These are phyloP conservation scores for Scomber scombrus DNA, from an alignment of 2,113 vertebrate species.

Conservation along the genomic window DNA sequence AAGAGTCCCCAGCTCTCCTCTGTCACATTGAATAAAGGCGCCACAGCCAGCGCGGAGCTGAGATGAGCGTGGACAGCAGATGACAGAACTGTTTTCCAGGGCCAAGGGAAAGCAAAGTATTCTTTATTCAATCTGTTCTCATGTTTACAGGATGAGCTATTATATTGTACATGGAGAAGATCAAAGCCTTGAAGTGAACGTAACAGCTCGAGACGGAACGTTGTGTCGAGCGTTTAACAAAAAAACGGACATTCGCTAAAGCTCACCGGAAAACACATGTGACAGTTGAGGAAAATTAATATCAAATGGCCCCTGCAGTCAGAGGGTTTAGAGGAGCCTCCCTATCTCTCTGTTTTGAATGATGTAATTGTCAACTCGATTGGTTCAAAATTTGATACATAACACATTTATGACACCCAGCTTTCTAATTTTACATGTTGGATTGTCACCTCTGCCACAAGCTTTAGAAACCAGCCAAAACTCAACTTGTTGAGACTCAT, in stretches of 20 bases:
- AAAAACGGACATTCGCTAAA: slow-evolving; percentile 38
- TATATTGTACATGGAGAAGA: slow-evolving; percentile 69
- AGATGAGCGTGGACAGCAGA: slow-evolving; percentile 84
- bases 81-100: slow-evolving; percentile 83
- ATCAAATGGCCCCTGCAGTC: slow-evolving; percentile 33
- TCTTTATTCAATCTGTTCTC: slow-evolving; percentile 84
- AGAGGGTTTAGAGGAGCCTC: slow-evolving; percentile 26
- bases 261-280: slow-evolving; percentile 17
- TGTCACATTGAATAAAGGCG: slow-evolving; percentile 86
- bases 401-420: slow-evolving; percentile 40
- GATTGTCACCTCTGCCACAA: slow-evolving; percentile 24
- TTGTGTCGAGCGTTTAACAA: slow-evolving; percentile 36
- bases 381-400: slow-evolving; percentile 41
- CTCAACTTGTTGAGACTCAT: slow-evolving; percentile 38
- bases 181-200: slow-evolving; percentile 54
- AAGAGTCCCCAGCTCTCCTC: slow-evolving; percentile 85
- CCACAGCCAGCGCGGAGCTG: slow-evolving; percentile 60
- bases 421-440: slow-evolving; percentile 54
- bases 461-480: slow-evolving; percentile 20
- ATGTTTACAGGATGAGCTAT: slow-evolving; percentile 82
- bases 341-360: slow-evolving; percentile 46
- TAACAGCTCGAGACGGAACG: slow-evolving; percentile 37
- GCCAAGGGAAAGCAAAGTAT: slow-evolving; percentile 80
- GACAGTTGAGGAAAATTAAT: slow-evolving; percentile 51
- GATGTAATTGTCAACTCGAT: slow-evolving; percentile 65